These are phyloP conservation scores for Nasonia giraulti DNA, from an alignment of 1,140 invertebrate genomes.

Conservation along the genomic window DNA sequence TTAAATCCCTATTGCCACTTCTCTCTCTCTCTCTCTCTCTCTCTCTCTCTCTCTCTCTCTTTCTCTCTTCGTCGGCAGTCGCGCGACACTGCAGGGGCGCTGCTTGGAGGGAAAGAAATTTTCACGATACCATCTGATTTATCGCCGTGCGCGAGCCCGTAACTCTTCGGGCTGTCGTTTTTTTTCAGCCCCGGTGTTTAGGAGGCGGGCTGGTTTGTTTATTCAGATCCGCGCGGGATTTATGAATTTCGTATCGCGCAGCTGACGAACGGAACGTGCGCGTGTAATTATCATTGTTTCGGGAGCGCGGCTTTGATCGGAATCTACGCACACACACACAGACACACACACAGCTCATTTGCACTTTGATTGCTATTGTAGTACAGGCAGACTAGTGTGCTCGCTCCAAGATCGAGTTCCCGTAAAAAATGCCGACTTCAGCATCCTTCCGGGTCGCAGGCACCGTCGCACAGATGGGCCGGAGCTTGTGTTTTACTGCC, in stretches of 20 bases:
- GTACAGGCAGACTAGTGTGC: no score
- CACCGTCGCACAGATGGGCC: not conserved
- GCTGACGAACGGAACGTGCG: no score
- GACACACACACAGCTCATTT: not conserved
- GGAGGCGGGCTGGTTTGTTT: not conserved
- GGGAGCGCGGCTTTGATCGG: not conserved
- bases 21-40: not conserved
- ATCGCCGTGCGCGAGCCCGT: slow-evolving; percentile 33
- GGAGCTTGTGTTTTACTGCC: slow-evolving; percentile 1
- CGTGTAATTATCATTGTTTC: not conserved
- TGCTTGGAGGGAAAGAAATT: slow-evolving; percentile 31
- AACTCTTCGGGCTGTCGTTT: slow-evolving; percentile 31
- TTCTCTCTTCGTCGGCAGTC: not conserved
- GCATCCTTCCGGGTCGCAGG: no score
- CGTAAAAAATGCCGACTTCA: not conserved
- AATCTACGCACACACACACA: not conserved
- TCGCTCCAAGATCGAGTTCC: not conserved
- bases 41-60: not conserved
- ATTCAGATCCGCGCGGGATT: slow-evolving; percentile 27
- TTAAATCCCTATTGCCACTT: slow-evolving; percentile 47
- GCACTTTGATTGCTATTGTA: not conserved
- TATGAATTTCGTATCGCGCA: not conserved
- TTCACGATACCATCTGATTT: slow-evolving; percentile 52
- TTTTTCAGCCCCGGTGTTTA: not conserved
- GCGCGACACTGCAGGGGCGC: not conserved